Base-by-base conservation (phyloP, 2,113 vertebrate species). In the Terrapene triunguis region DNA sequence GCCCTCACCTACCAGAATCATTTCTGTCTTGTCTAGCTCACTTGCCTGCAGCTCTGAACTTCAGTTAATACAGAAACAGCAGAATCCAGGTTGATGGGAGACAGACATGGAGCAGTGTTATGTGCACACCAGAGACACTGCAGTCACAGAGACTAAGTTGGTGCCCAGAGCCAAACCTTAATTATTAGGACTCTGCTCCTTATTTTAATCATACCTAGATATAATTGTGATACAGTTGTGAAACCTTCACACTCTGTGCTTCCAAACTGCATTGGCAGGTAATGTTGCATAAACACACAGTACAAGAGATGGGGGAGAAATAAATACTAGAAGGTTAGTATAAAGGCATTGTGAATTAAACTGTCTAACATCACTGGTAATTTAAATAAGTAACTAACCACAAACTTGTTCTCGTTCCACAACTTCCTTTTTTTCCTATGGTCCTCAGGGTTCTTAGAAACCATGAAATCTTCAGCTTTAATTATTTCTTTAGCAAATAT, bases 381-480 rank as follows among this genome's bases (percentile, higher is more conserved):
- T 89, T 89, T 84, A 76, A 92, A 74, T 32, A 72, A 38, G 53
- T 32, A 65, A 83, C 4, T n/a, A 80, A 84, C 82, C 48, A 80
- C 83, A 79, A 88, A 57, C 9, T 86, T 89, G 17, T 4, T 90
- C 85, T 88, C 16, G 1, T 81, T 87, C 8, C 82, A 94, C 74
- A 81, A 8, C 25, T 96, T 94, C 89, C 47, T 87, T 96, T 78
- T 8, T 83, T 85, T 42, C 90, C 38, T 62, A 82, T 6, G 13
- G 54, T 84, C 50, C 80, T 89, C 17, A 3, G 21, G 79, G 27
- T 89, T 96, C 51, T 89, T 95, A 94, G 92, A 95, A 95, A 94
- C 79, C 16, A n/a, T 51, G 85, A 55, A 48, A 10, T 65, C 51
- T 6, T 25, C 9, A 10, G 53, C 53, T 72, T 22, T 72, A 92